Base-by-base conservation (phyloP, 2,113 vertebrate species). In the Lynx canadensis region DNA sequence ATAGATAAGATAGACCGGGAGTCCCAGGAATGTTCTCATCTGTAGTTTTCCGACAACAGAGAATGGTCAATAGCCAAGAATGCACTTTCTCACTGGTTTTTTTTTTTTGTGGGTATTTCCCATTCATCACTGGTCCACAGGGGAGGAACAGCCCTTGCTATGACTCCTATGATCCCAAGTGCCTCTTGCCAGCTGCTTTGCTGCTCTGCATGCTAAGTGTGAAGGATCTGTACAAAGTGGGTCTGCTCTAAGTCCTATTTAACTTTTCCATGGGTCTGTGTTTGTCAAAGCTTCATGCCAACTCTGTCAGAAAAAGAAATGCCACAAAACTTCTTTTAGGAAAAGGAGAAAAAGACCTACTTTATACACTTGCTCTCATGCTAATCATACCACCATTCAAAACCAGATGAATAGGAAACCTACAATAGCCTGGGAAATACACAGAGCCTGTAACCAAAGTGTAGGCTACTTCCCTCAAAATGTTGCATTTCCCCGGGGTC, bases 331-430 rank as follows among this genome's bases (percentile, higher is more conserved):
- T 98, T 98, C 98, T 98, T 99, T 99, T 98, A 98, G 98, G 97
- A 96, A 97, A 95, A 94, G 91, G 15, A 3, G 31, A 55, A 60
- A 93, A 78, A 41, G 98, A 78, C 94, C 97, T 97, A 83, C 98
- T 98, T 98, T 98, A 98, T 98, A 98, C 97, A 97, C 97, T 98
- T 98, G 98, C 98, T 98, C 98, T 98, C 98, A 99, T 98, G 98
- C 98, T 99, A 99, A 99, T 99, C 98, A 98, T 98, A 84, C 97
- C 97, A 96, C 98, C 98, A 99, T 99, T 99, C 98, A 99, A 98
- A 95, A 97, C 96, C 98, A 81, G 96, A 96, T 99, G 99, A 99
- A 99, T 98, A 98, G 98, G 92, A 96, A 97, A 96, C 96, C 97
- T 97, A 98, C 98, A 99, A 99, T 98, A 98, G 98, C 98, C 98